Percentiles rank a stretch among this genome's conserved stretches.
Evolutionary conservation across 2,888 invertebrate genomes (phyloP).

Genomic region (Neuroscelio doddi): DNA sequence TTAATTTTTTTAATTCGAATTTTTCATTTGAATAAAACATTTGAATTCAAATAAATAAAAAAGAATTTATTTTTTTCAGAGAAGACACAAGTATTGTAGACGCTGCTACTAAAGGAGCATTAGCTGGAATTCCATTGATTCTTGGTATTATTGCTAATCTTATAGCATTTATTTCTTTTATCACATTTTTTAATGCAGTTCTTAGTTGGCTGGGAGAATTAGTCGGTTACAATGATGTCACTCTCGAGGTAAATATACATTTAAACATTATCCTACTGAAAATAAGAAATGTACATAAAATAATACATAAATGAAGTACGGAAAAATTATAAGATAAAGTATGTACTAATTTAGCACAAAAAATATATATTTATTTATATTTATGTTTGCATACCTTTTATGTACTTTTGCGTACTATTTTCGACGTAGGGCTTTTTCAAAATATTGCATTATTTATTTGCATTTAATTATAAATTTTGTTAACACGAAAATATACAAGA

Average conservation of each 20-base stretch:
- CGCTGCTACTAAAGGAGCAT: constrained; percentile 92
- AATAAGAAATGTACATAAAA: background rate
- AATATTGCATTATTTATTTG: too few relatives aligned
- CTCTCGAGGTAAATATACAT: constrained; percentile 72
- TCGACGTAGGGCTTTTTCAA: too few relatives aligned
- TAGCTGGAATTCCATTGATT: constrained; percentile 85
- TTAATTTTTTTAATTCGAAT: too few relatives aligned
- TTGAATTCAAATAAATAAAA: background rate
- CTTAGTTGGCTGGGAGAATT: constrained; percentile 87
- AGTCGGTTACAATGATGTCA: constrained; percentile 78
- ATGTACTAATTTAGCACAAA: too few relatives aligned
- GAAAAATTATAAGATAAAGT: background rate
- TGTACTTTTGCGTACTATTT: too few relatives aligned
- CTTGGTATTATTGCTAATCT: constrained; percentile 92
- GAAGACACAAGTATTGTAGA: constrained; percentile 89
- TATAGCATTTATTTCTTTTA: constrained; percentile 91
- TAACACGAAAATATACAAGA: too few relatives aligned
- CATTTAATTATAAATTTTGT: too few relatives aligned
- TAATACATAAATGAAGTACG: too few relatives aligned
- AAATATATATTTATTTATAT: too few relatives aligned
- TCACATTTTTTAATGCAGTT: constrained; percentile 88
- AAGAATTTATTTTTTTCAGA: constrained; percentile 72
- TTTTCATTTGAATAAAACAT: too few relatives aligned
- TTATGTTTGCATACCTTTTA: too few relatives aligned
- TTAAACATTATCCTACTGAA: background rate